These are phyloP conservation scores for Phoxinus phoxinus DNA, from an alignment of 2,113 vertebrate species.

Conservation along the genomic window DNA sequence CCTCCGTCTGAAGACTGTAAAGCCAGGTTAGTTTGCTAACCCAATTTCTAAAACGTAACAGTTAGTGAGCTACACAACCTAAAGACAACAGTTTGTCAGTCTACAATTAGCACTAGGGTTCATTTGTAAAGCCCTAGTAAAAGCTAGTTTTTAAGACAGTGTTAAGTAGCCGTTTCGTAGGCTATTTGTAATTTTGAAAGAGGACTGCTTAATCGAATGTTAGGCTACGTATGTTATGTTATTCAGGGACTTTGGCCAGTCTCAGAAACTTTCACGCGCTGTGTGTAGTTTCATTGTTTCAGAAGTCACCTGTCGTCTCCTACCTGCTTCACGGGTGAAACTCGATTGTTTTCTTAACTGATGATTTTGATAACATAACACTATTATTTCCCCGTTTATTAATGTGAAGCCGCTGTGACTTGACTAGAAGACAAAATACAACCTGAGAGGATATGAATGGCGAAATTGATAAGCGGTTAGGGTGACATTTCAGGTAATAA, in stretches of 20 bases:
- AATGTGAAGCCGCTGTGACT: not conserved
- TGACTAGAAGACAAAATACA: not conserved
- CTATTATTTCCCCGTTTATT: not conserved
- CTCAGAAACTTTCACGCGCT: not conserved
- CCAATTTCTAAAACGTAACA: not conserved
- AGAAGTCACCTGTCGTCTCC: not conserved
- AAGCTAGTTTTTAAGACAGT: not conserved
- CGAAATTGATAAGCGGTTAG: not conserved
- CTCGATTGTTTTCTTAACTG: not conserved
- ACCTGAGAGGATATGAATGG: not conserved
- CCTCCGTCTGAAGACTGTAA: constrained; percentile 90
- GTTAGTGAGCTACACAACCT: not conserved
- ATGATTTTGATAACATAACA: not conserved
- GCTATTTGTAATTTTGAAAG: not conserved
- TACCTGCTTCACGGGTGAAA: not conserved
- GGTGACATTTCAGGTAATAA: not conserved
- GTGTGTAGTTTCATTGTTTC: not conserved
- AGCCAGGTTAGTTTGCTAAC: constrained; percentile 80
- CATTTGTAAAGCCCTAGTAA: not conserved
- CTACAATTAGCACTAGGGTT: not conserved
- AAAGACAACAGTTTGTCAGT: not conserved
- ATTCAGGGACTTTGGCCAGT: not conserved
- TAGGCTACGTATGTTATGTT: not conserved
- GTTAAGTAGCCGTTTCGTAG: not conserved
- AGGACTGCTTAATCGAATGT: not conserved